These are phyloP conservation scores for Plecotus auritus DNA, from an alignment of 2,113 vertebrate species.

Conservation along the genomic window DNA sequence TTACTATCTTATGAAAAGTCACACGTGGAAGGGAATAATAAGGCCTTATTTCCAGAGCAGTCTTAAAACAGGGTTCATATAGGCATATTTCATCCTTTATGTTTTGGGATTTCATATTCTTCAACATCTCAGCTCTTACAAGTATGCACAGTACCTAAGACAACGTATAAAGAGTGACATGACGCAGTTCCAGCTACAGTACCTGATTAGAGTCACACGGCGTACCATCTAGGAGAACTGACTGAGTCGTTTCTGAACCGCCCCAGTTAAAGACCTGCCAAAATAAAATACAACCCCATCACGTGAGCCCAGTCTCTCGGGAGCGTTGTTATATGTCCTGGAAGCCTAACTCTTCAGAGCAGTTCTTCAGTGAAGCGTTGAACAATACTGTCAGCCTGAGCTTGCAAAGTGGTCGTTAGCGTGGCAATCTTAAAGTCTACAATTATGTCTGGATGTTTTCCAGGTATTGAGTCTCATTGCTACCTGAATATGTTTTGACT, in stretches of 20 bases:
- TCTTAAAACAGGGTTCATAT: constrained; percentile 26
- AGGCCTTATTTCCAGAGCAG: constrained; percentile 31
- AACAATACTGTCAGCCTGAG: neutral
- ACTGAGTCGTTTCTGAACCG: neutral
- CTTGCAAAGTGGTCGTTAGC: neutral
- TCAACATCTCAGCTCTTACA: constrained; percentile 1
- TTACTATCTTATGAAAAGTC: constrained; percentile 32
- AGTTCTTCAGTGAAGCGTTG: neutral
- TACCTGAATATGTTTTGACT: neutral
- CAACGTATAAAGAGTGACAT: neutral
- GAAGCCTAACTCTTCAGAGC: neutral
- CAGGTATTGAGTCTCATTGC: neutral
- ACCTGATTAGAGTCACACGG: constrained; percentile 11
- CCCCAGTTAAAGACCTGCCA: constrained; percentile 2
- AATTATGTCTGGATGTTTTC: constrained; percentile 7
- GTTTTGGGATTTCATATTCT: constrained; percentile 45
- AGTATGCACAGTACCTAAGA: constrained; percentile 40
- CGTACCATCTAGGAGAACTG: constrained; percentile 38
- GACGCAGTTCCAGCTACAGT: neutral
- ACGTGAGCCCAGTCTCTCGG: neutral
- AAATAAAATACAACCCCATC: neutral
- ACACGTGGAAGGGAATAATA: constrained; percentile 26
- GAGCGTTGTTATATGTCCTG: neutral
- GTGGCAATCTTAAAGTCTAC: neutral
- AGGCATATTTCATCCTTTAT: constrained; percentile 25